Evolutionary conservation across 1,140 invertebrate species (phyloP).

Genomic region (Tetramorium alpestre): DNA sequence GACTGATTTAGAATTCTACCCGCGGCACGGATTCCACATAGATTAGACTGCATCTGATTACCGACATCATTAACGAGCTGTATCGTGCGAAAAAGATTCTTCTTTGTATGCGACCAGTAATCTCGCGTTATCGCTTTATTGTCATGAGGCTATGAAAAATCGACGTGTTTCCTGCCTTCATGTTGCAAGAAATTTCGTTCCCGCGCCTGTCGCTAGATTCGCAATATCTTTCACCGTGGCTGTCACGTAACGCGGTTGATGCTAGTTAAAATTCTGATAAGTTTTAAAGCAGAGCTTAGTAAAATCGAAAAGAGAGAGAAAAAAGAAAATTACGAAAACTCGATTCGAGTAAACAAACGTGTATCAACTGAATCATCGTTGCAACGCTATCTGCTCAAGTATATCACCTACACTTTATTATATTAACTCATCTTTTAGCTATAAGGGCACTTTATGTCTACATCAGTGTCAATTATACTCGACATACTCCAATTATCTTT

Average conservation of each 20-base stretch:
- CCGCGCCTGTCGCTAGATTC: neutral
- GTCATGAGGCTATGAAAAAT: constrained; percentile 5
- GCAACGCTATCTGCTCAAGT: neutral
- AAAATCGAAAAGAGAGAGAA: neutral
- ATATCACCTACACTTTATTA: neutral
- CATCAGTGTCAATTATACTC: neutral
- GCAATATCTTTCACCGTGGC: neutral
- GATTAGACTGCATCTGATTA: neutral
- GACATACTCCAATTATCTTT: neutral
- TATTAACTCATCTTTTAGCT: neutral
- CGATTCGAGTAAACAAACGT: neutral
- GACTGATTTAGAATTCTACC: constrained; percentile 9
- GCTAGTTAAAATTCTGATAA: constrained; percentile 7
- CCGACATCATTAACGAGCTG: neutral
- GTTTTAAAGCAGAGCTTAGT: constrained; percentile 2
- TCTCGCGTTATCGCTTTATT: neutral
- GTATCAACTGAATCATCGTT: neutral
- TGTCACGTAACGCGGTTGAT: neutral
- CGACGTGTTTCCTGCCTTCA: neutral
- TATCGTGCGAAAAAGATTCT: neutral
- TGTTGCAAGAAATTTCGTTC: neutral
- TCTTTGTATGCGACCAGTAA: neutral
- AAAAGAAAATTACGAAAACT: neutral
- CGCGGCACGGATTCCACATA: neutral
- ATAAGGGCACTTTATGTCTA: neutral